These are phyloP conservation scores for Elysia crispata DNA, from an alignment of 2,888 invertebrate species.

Conservation along the genomic window DNA sequence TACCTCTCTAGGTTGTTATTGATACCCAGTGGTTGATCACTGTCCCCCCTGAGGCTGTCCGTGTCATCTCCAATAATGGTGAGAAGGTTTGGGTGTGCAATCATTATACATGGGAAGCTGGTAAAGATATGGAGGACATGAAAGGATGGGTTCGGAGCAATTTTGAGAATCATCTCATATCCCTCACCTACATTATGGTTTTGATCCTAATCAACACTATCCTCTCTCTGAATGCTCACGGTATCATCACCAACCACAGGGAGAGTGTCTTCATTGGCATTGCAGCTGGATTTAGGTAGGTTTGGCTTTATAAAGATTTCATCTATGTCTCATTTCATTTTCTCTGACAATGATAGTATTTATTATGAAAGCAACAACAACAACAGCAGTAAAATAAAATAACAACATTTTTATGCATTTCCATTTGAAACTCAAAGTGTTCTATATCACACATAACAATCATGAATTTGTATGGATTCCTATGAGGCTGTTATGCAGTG, in stretches of 20 bases:
- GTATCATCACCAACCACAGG: conserved; percentile 94
- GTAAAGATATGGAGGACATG: conserved; percentile 56
- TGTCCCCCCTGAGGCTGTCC: conserved; percentile 73
- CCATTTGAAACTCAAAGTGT: no score
- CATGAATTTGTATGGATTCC: no score
- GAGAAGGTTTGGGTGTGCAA: conserved; percentile 73
- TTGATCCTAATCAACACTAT: conserved; percentile 90
- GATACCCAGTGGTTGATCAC: conserved; percentile 77
- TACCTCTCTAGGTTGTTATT: conserved; percentile 67
- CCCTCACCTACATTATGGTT: conserved; percentile 89
- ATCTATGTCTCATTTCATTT: no score
- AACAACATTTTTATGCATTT: no score
- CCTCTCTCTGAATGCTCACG: conserved; percentile 86
- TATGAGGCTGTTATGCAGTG: no score
- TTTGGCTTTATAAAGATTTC: not conserved
- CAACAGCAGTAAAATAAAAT: no score
- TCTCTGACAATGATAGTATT: no score
- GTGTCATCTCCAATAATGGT: conserved; percentile 61
- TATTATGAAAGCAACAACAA: no score
- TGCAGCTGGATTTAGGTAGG: conserved; percentile 84
- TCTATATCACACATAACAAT: not conserved
- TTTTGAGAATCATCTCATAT: conserved; percentile 82
- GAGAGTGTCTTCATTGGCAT: conserved; percentile 95
- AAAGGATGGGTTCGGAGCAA: conserved; percentile 65
- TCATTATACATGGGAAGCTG: conserved; percentile 69